These are phyloP conservation scores for Drosophila sordidapex DNA, from an alignment of 2,888 invertebrate genomes.

Conservation along the genomic window DNA sequence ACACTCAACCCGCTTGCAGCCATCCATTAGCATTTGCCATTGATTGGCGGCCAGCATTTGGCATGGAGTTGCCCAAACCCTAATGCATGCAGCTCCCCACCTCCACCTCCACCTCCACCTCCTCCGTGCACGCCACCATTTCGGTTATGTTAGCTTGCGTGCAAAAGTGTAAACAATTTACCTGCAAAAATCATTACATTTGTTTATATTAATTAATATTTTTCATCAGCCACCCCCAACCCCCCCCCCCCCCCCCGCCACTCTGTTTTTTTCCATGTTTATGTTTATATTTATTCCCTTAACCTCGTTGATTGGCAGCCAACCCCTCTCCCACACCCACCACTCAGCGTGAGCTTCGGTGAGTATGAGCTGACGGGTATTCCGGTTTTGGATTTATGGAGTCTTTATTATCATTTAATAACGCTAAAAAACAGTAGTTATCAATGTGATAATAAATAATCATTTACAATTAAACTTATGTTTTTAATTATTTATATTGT, in stretches of 20 bases:
- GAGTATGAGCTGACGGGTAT: neutral
- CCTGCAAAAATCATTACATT: constrained; percentile 55
- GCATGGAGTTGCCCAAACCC: constrained; percentile 20
- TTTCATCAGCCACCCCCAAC: constrained; percentile 36
- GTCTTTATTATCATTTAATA: too few species aligned
- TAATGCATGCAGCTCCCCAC: neutral
- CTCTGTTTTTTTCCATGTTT: constrained; percentile 2
- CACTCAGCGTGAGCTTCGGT: neutral
- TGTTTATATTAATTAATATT: constrained; percentile 71
- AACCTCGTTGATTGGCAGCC: constrained; percentile 27
- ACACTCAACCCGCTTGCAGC: neutral
- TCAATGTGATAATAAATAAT: neutral
- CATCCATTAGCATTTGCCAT: constrained; percentile 43
- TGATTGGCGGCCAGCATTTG: constrained; percentile 62
- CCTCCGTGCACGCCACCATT: neutral
- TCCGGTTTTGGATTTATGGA: neutral
- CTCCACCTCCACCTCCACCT: neutral
- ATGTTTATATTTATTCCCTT: constrained; percentile 6
- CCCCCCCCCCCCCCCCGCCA: too few species aligned
- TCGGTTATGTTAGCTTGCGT: constrained; percentile 52
- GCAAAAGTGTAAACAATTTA: constrained; percentile 60
- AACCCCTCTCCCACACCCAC: too few species aligned
- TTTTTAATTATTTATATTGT: neutral
- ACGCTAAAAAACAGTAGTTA: too few species aligned
- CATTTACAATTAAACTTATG: neutral